A percentile compares a stretch with the other conserved stretches of the same genome.
phyloP scores from a whole-genome alignment of 2,113 vertebrate species.

The Mastomys natalensis region DNA sequence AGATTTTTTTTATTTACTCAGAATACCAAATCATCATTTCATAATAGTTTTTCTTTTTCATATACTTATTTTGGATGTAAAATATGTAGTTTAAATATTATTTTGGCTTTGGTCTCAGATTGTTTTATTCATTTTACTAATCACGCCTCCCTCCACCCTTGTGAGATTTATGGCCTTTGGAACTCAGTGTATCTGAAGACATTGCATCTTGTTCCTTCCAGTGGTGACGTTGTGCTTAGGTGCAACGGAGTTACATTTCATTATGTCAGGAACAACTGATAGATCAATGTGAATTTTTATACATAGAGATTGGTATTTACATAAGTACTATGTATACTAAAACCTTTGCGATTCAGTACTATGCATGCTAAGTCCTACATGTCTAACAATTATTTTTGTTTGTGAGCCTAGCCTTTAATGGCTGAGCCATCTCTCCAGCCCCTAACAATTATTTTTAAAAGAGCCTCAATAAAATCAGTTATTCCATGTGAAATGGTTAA shows the following conservation, averaged over 20 bases:
- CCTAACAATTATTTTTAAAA: not conserved
- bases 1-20: not conserved
- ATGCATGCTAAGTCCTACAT: not conserved
- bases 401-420: no score
- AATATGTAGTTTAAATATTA: not conserved
- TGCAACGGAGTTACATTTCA: not conserved
- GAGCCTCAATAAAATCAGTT: not conserved
- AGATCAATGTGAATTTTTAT: not conserved
- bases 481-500: not conserved
- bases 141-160: not conserved
- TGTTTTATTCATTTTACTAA: constrained; percentile 5
- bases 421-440: no score
- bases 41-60: not conserved
- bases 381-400: not conserved
- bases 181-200: not conserved
- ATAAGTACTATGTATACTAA: not conserved
- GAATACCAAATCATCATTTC: not conserved
- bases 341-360: not conserved
- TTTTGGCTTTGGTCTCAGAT: not conserved
- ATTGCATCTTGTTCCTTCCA: not conserved
- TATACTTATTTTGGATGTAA: not conserved
- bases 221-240: not conserved
- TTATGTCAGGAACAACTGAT: not conserved
- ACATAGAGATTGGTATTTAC: not conserved
- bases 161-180: not conserved